Conservation (phyloP, 2,797 vertebrate genomes). For the Brotula barbata region DNA sequence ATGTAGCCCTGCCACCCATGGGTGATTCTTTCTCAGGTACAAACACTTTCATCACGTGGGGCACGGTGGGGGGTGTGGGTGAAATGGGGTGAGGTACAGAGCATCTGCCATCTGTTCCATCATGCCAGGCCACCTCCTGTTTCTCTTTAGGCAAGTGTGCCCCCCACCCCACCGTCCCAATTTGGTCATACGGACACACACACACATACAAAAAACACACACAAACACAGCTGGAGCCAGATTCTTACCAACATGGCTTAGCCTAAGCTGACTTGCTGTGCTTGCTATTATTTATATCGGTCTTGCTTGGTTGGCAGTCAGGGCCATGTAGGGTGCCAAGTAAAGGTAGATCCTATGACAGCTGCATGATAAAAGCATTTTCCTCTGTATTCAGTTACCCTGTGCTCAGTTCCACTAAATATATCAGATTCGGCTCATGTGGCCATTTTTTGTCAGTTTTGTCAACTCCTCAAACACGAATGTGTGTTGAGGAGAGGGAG, state of each 20-base stretch:
- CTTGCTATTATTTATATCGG: conserved; percentile 54
- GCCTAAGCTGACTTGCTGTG: conserved; percentile 39
- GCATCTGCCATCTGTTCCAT: conserved; percentile 56
- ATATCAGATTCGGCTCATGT: conserved; percentile 6
- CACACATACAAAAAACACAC: conserved; percentile 4
- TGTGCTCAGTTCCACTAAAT: conserved; percentile 8
- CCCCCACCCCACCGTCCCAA: too few species aligned
- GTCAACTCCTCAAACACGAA: conserved; percentile 16
- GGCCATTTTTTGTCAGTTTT: conserved; percentile 24
- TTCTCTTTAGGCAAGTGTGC: too few species aligned
- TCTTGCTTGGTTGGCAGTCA: conserved; percentile 19
- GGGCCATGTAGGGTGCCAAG: conserved; percentile 14
- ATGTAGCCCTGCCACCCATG: conserved; percentile 30
- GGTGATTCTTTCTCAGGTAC: conserved; percentile 21
- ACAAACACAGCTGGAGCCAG: conserved; percentile 43
- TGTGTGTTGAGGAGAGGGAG: conserved; percentile 11
- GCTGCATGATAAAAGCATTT: not conserved
- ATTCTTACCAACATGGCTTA: conserved; percentile 50
- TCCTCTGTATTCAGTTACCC: not conserved
- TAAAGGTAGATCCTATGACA: not conserved
- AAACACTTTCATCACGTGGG: conserved; percentile 24
- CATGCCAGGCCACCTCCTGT: conserved; percentile 36
- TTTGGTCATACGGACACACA: too few species aligned
- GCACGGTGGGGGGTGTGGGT: conserved; percentile 11
- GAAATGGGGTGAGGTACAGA: conserved; percentile 21